These are phyloP conservation scores for Cephalopterus ornatus DNA, from an alignment of 2,113 vertebrate genomes.

Conservation along the genomic window DNA sequence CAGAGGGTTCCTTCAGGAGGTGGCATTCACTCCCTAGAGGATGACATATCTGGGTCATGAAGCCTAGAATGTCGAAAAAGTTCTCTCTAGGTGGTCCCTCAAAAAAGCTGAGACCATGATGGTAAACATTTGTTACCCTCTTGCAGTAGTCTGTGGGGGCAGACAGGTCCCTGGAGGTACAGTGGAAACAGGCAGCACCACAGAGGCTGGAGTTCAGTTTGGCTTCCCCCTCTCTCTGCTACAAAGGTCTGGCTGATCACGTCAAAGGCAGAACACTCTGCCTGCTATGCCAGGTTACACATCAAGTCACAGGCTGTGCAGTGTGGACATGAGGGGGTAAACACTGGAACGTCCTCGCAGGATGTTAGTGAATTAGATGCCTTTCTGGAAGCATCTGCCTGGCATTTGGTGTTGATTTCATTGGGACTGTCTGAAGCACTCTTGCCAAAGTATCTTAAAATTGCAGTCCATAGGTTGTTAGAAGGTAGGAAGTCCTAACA, in stretches of 20 bases:
- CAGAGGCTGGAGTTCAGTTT: background rate
- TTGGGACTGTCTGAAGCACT: background rate
- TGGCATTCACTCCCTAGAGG: background rate
- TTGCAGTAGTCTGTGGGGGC: background rate
- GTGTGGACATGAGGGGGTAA: background rate
- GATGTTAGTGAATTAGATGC: fast-evolving
- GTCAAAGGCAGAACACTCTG: background rate
- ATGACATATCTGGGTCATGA: background rate
- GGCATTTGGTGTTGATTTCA: fast-evolving
- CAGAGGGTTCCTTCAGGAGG: background rate
- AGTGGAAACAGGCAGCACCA: background rate
- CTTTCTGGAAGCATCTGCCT: background rate
- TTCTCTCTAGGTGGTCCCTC: background rate
- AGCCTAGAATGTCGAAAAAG: background rate
- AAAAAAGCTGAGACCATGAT: background rate
- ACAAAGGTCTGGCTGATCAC: background rate
- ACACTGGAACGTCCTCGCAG: background rate
- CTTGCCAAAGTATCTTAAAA: background rate
- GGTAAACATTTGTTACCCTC: background rate
- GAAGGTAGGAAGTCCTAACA: background rate
- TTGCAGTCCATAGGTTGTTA: background rate
- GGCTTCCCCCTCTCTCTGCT: background rate
- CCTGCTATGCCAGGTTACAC: background rate
- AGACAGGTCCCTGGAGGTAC: background rate
- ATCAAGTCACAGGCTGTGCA: background rate